phyloP scores from a whole-genome alignment of 2,888 invertebrate genomes.

The Chelonus formosanus region DNA sequence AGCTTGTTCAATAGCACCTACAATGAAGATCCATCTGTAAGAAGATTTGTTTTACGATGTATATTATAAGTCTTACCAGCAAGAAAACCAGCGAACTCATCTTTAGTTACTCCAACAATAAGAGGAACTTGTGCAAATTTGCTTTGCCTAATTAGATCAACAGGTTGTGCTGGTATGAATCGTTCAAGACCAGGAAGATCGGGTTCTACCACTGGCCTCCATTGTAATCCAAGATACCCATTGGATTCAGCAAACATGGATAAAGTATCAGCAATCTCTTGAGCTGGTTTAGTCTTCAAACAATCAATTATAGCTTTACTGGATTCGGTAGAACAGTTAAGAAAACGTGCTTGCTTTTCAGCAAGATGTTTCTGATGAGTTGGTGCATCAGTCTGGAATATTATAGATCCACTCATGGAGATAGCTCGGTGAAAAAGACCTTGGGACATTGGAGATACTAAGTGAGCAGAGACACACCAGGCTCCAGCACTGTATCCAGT shows the following conservation, averaged over 20 bases:
- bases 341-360: constrained; percentile 70
- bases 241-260: constrained; percentile 63
- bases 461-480: constrained; percentile 62
- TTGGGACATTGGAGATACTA: constrained; percentile 71
- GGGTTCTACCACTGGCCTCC: constrained; percentile 73
- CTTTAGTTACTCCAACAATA: constrained; percentile 72
- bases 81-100: constrained; percentile 73
- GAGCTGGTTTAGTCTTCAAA: constrained; percentile 66
- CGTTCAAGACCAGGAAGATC: constrained; percentile 73
- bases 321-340: constrained; percentile 69
- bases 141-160: constrained; percentile 68
- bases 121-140: constrained; percentile 72
- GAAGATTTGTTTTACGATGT: too few species aligned
- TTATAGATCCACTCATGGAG: constrained; percentile 73
- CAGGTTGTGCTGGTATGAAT: constrained; percentile 72
- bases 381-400: constrained; percentile 68
- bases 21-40: neutral
- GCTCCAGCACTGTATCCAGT: constrained; percentile 68
- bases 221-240: constrained; percentile 67
- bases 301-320: constrained; percentile 70
- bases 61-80: constrained; percentile 66
- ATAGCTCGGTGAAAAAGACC: constrained; percentile 77
- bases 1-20: constrained; percentile 33
- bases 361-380: constrained; percentile 69
- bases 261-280: constrained; percentile 41